A percentile compares a stretch with the other conserved stretches of the same genome.
phyloP scores from a whole-genome alignment of 2,888 invertebrate species.

The Pharmacophagus antenor region DNA sequence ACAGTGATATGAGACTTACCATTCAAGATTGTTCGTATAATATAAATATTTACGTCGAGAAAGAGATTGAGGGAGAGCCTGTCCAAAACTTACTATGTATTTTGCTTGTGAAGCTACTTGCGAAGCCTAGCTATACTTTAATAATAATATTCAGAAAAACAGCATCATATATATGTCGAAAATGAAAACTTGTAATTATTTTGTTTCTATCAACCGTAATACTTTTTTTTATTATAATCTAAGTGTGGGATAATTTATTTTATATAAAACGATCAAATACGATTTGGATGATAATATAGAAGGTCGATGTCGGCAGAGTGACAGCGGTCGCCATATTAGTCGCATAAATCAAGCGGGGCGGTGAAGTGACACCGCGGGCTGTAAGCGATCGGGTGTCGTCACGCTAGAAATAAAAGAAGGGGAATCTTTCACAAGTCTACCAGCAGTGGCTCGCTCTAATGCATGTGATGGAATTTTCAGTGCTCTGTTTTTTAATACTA shows the following conservation, averaged over 20 bases:
- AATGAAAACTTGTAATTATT: too few species aligned
- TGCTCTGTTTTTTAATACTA: conserved; percentile 32
- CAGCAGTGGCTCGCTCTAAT: conserved; percentile 73
- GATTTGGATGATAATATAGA: conserved; percentile 56
- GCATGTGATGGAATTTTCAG: conserved; percentile 73
- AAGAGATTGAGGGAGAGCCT: too few species aligned
- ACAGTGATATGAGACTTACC: too few species aligned
- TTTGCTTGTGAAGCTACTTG: too few species aligned
- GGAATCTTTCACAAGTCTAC: conserved; percentile 71
- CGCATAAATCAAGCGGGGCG: conserved; percentile 76
- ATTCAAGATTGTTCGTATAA: too few species aligned
- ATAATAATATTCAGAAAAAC: too few species aligned
- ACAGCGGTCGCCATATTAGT: conserved; percentile 76
- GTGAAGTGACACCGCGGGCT: conserved; percentile 68
- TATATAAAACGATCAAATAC: conserved; percentile 40
- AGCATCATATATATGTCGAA: too few species aligned
- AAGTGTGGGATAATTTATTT: conserved; percentile 3
- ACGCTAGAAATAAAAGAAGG: conserved; percentile 75
- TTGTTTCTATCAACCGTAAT: too few species aligned
- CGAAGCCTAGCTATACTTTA: too few species aligned
- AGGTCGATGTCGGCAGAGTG: conserved; percentile 72
- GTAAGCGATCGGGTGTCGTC: conserved; percentile 76
- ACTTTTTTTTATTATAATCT: too few species aligned
- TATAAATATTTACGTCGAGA: too few species aligned
- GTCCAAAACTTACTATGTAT: too few species aligned